phyloP scores from a whole-genome alignment of 2,797 vertebrate genomes.

The Hemibagrus guttatus region DNA sequence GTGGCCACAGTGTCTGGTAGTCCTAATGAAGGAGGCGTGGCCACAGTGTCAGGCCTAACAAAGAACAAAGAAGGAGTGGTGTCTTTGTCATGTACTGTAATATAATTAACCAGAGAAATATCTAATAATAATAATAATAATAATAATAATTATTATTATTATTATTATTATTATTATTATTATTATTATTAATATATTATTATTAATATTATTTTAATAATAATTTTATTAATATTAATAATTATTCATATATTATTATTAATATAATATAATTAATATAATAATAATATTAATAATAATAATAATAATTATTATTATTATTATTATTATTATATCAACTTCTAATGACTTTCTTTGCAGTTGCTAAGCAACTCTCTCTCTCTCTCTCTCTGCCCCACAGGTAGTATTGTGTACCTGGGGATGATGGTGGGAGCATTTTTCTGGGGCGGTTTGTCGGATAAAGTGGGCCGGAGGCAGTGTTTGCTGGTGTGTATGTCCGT shows the following conservation, averaged over 20 bases:
- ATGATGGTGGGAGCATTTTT: constrained; percentile 98
- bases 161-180: no score
- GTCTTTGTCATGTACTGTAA: not conserved
- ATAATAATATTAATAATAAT: no score
- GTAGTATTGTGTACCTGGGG: constrained; percentile 94
- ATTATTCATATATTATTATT: no score
- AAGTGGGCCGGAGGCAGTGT: constrained; percentile 88
- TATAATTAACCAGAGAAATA: not conserved
- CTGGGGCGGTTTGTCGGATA: constrained; percentile 96
- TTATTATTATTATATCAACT: not conserved
- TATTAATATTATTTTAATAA: no score
- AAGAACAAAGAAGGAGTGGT: no score
- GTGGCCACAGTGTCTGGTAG: not conserved
- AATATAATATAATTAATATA: not conserved
- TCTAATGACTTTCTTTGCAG: not conserved
- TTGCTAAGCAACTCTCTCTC: not conserved
- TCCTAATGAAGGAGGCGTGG: not conserved
- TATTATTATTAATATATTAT: not conserved
- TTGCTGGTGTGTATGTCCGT: constrained; percentile 94
- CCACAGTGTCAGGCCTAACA: not conserved
- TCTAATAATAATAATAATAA: no score
- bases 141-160: no score
- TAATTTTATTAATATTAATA: no score
- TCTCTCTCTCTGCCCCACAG: constrained; percentile 69
- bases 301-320: no score